phyloP scores from a whole-genome alignment of 2,888 invertebrate genomes.

The Heliconius cydno region DNA sequence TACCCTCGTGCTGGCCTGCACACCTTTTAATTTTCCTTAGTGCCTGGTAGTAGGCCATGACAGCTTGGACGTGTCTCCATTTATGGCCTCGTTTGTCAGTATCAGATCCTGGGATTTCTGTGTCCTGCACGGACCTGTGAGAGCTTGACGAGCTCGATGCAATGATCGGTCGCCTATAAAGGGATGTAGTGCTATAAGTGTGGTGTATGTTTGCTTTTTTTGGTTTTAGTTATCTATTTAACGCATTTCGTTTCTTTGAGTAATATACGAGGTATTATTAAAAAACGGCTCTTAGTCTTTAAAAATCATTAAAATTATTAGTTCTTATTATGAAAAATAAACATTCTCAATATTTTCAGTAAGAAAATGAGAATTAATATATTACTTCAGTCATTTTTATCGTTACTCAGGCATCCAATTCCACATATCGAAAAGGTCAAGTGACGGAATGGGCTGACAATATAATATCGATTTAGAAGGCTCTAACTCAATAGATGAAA shows the following conservation, averaged over 20 bases:
- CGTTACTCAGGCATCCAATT: neutral
- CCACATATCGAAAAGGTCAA: slow-evolving; percentile 8
- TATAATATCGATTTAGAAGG: slow-evolving; percentile 24
- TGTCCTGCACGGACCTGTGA: slow-evolving; percentile 75
- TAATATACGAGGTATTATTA: neutral
- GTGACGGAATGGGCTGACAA: slow-evolving; percentile 20
- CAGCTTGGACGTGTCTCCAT: slow-evolving; percentile 94
- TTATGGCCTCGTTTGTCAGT: slow-evolving; percentile 85
- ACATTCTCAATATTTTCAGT: neutral
- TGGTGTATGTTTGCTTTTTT: slow-evolving; percentile 40
- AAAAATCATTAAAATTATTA: neutral
- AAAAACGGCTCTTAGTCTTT: neutral
- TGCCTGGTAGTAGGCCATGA: slow-evolving; percentile 95
- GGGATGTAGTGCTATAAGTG: slow-evolving; percentile 63
- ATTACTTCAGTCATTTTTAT: neutral
- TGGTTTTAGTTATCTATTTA: slow-evolving; percentile 31
- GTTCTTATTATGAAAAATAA: neutral
- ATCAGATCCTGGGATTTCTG: slow-evolving; percentile 72
- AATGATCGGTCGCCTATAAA: slow-evolving; percentile 82
- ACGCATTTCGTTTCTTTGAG: slow-evolving; percentile 30
- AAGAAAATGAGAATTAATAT: neutral
- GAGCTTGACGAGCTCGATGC: slow-evolving; percentile 79
- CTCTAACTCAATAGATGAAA: slow-evolving; percentile 25
- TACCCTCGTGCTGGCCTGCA: slow-evolving; percentile 69
- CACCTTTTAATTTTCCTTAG: slow-evolving; percentile 96